A percentile compares a stretch with the other conserved stretches of the same genome.
These are phyloP conservation scores for Serranus cabrilla DNA, from an alignment of 2,797 vertebrate genomes.

Conservation along the genomic window DNA sequence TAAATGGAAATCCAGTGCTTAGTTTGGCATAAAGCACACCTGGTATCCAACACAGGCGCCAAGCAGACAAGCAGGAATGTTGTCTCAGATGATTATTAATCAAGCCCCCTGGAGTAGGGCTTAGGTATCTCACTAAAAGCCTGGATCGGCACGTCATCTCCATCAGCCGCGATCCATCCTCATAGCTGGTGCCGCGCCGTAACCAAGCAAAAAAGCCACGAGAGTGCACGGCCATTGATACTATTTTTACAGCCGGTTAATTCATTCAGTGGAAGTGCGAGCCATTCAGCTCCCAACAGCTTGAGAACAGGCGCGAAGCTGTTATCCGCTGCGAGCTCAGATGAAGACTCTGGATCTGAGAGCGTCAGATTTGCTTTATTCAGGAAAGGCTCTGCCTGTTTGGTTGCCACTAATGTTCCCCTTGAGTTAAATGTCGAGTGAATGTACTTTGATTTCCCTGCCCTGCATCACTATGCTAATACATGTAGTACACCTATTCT, in stretches of 20 bases:
- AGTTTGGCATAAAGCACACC: conserved; percentile 74
- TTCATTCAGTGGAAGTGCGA: conserved; percentile 40
- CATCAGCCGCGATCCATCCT: conserved; percentile 60
- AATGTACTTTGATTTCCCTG: conserved; percentile 54
- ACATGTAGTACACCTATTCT: conserved; percentile 46
- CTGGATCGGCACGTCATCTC: conserved; percentile 19
- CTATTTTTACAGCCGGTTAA: conserved; percentile 66
- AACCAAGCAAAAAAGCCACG: conserved; percentile 37
- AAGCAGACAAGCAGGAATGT: conserved; percentile 52
- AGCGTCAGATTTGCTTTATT: conserved; percentile 46
- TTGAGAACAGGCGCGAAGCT: conserved; percentile 31
- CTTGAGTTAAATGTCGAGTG: conserved; percentile 32
- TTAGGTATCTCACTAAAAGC: conserved; percentile 43
- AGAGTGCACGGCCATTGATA: conserved; percentile 37
- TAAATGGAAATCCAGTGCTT: conserved; percentile 81
- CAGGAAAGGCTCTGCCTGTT: conserved; percentile 7
- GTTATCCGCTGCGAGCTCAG: conserved; percentile 33
- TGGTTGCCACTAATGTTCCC: conserved; percentile 30
- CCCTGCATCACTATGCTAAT: conserved; percentile 47
- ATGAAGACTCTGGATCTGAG: conserved; percentile 46
- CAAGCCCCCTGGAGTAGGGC: conserved; percentile 47
- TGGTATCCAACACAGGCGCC: conserved; percentile 52
- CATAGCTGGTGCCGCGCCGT: conserved; percentile 39
- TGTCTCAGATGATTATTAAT: conserved; percentile 78
- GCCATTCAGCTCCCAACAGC: conserved; percentile 36